Conservation (phyloP, 2,888 invertebrate genomes). For the Pecten maximus region DNA sequence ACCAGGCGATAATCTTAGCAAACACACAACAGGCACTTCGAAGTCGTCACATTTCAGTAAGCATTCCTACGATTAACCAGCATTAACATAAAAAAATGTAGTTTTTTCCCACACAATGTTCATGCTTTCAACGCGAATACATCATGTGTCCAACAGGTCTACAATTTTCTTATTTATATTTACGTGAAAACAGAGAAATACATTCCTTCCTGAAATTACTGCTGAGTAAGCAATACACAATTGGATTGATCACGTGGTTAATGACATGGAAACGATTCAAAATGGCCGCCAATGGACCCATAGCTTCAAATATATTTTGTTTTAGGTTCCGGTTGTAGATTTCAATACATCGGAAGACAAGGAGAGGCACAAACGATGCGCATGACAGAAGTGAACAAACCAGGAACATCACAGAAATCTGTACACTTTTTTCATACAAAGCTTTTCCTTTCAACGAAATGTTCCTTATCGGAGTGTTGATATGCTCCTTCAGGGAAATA, state of each 20-base stretch:
- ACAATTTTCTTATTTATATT: neutral
- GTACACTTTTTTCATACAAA: neutral
- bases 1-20: too few species aligned
- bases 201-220: constrained; percentile 2
- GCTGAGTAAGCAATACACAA: neutral
- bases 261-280: neutral
- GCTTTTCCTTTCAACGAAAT: neutral
- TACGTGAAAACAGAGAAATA: neutral
- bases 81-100: too few species aligned
- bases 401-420: neutral
- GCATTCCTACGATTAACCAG: too few species aligned
- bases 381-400: constrained; percentile 18
- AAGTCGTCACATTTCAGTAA: too few species aligned
- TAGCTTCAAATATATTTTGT: neutral
- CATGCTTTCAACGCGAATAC: too few species aligned
- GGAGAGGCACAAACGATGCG: neutral
- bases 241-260: neutral
- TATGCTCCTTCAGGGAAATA: neutral
- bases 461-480: neutral
- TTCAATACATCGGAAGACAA: neutral
- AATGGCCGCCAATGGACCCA: neutral
- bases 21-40: too few species aligned
- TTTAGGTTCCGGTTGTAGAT: neutral
- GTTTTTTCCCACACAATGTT: too few species aligned
- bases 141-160: neutral